Evolutionary conservation across 2,797 vertebrate genomes (phyloP).

Genomic region (Morelia viridis): DNA sequence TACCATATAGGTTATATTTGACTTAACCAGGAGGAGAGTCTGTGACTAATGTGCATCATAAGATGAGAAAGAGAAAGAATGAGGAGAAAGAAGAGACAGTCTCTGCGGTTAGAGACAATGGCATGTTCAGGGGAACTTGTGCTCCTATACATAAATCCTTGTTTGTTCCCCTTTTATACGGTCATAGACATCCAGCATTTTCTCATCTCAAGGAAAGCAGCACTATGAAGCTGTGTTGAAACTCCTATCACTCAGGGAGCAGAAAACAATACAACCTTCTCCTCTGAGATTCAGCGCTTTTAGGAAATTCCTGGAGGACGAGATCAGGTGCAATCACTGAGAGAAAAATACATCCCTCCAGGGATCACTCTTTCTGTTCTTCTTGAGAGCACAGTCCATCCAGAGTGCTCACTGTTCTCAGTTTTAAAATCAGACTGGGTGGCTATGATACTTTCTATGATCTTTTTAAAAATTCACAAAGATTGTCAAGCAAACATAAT

Average conservation of each 20-base stretch:
- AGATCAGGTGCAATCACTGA: constrained; percentile 11
- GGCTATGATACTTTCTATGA: neutral
- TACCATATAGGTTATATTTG: neutral
- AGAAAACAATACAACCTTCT: neutral
- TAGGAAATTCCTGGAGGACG: neutral
- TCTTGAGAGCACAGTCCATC: neutral
- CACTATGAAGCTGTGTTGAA: neutral
- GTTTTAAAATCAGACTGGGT: neutral
- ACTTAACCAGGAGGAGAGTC: neutral
- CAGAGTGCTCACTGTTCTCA: neutral
- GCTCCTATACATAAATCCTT: neutral
- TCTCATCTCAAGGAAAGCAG: neutral
- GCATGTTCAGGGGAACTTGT: neutral
- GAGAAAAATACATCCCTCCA: neutral
- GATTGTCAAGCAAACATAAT: constrained; percentile 2
- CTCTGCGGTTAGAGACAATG: neutral
- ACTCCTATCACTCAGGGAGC: neutral
- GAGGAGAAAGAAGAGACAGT: neutral
- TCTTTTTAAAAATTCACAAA: neutral
- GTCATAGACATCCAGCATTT: neutral
- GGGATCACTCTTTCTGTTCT: neutral
- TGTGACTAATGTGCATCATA: neutral
- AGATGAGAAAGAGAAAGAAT: neutral
- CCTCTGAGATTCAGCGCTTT: neutral
- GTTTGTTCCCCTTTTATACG: neutral